Conservation (phyloP, 2,113 vertebrate species). For the Mus pahari region DNA sequence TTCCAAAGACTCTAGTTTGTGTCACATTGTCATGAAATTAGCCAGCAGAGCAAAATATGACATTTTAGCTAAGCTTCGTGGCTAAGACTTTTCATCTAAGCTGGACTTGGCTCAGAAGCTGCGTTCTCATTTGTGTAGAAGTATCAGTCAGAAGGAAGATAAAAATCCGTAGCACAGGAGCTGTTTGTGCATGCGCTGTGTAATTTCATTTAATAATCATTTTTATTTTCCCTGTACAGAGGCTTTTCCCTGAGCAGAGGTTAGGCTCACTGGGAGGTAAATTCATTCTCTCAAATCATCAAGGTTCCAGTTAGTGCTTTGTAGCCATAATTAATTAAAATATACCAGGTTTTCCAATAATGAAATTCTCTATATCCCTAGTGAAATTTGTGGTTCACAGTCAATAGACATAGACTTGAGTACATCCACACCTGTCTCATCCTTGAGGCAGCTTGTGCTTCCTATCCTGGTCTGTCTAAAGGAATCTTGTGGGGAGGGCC, state of each 20-base stretch:
- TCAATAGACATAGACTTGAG: background rate
- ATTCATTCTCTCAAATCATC: conserved; percentile 75
- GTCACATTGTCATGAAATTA: background rate
- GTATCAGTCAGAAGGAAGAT: background rate
- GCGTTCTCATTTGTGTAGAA: background rate
- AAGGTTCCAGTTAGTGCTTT: conserved; percentile 75
- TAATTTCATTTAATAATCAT: conserved; percentile 72
- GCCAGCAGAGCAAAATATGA: background rate
- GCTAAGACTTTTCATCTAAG: background rate
- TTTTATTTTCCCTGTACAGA: conserved; percentile 60
- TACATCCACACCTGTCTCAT: background rate
- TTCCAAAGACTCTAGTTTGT: background rate
- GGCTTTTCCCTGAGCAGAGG: conserved; percentile 70
- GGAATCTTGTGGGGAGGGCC: background rate
- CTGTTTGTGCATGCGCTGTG: conserved; percentile 43
- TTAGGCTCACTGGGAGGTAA: conserved; percentile 70
- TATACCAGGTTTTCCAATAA: conserved; percentile 66
- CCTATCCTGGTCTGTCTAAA: background rate
- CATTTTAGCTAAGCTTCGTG: background rate
- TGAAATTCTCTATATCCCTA: conserved; percentile 53
- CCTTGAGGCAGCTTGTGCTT: background rate
- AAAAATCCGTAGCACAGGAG: background rate
- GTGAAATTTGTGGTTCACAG: conserved; percentile 39
- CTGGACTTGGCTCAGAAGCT: background rate
- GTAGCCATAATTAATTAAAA: conserved; percentile 77